Conservation (phyloP, 2,888 invertebrate species). For the Eupithecia insigniata region DNA sequence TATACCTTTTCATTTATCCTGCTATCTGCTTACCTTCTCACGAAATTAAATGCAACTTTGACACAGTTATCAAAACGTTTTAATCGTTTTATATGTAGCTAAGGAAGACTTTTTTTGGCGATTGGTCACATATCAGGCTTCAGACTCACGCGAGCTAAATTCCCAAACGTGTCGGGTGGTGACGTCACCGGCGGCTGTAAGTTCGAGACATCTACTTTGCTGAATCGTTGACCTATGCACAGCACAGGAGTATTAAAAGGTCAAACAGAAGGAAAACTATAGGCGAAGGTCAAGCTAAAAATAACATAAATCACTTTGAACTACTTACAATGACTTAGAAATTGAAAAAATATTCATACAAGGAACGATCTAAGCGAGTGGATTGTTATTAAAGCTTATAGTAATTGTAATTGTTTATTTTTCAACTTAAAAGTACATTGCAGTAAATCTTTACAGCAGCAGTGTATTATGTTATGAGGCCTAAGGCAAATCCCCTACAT, state of each 20-base stretch:
- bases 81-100: slow-evolving; percentile 28
- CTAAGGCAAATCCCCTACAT: too few species aligned
- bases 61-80: background rate
- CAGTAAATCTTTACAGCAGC: too few species aligned
- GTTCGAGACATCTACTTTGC: slow-evolving; percentile 30
- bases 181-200: slow-evolving; percentile 39
- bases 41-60: slow-evolving; percentile 6
- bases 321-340: background rate
- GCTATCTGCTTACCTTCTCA: background rate
- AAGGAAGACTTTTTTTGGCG: slow-evolving; percentile 16
- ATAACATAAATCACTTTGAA: background rate
- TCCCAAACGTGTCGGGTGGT: slow-evolving; percentile 36
- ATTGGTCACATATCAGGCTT: slow-evolving; percentile 33
- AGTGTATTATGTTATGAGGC: too few species aligned
- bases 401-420: too few species aligned
- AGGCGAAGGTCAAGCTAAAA: background rate
- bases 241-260: slow-evolving; percentile 10
- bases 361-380: background rate
- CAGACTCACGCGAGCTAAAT: slow-evolving; percentile 41
- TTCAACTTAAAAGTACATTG: too few species aligned
- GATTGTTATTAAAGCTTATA: background rate
- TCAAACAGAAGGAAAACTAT: background rate
- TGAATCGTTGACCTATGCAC: slow-evolving; percentile 40
- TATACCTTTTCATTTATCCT: background rate
- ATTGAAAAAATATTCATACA: background rate